phyloP scores from a whole-genome alignment of 1,140 invertebrate species.

The Zophobas morio region DNA sequence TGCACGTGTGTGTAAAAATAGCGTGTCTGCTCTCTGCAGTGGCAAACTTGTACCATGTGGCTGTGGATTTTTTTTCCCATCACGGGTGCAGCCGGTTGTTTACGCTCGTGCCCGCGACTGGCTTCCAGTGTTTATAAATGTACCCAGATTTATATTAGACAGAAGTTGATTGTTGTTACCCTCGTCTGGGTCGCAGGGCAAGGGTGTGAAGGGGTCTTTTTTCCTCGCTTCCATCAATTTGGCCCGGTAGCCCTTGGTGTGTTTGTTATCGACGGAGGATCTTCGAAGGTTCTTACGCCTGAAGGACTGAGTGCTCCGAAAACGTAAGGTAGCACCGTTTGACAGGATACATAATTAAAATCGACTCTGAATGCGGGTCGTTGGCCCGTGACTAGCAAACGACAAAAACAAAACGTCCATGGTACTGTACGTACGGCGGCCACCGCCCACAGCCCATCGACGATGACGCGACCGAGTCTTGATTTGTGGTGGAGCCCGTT shows the following conservation, averaged over 20 bases:
- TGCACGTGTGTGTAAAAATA: conserved; percentile 25
- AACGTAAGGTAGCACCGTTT: conserved; percentile 4
- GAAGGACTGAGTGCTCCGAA: background rate
- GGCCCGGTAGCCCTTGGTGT: background rate
- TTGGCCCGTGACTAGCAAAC: conserved; percentile 14
- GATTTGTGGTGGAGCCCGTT: conserved; percentile 18
- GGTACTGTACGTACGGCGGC: conserved; percentile 4
- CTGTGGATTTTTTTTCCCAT: conserved; percentile 18
- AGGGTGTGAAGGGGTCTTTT: conserved; percentile 15
- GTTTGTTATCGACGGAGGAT: background rate
- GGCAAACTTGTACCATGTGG: conserved; percentile 29
- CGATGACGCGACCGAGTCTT: conserved; percentile 10
- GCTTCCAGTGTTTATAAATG: conserved; percentile 32
- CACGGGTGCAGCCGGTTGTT: conserved; percentile 22
- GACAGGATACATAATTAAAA: conserved; percentile 14
- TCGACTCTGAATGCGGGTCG: conserved; percentile 21
- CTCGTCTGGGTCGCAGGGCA: background rate
- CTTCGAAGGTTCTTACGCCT: background rate
- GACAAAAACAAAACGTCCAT: conserved; percentile 27
- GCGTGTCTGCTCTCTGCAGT: conserved; percentile 28
- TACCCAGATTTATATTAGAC: conserved; percentile 16
- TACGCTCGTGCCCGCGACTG: conserved; percentile 33
- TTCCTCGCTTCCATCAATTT: conserved; percentile 4
- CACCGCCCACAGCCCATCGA: conserved; percentile 10
- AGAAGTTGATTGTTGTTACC: conserved; percentile 14